Evolutionary conservation across 2,797 vertebrate genomes (phyloP).

Genomic region (Botia almorhae): DNA sequence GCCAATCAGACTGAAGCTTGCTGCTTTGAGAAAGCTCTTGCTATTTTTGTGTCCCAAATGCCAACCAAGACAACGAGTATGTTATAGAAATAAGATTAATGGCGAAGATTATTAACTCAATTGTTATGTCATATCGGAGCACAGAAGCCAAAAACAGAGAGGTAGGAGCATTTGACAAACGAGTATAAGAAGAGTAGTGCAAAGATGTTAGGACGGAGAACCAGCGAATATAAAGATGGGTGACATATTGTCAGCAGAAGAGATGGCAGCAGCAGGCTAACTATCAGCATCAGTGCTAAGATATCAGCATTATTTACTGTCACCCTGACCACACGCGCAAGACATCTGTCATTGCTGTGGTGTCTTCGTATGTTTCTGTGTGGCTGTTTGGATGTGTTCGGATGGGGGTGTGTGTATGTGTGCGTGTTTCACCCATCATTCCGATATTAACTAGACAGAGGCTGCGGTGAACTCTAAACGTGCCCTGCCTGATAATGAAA

Average conservation of each 20-base stretch:
- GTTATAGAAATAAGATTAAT: neutral
- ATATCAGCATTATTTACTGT: constrained; percentile 47
- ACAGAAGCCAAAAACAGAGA: neutral
- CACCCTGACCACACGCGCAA: constrained; percentile 33
- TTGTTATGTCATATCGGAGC: neutral
- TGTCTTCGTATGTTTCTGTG: constrained; percentile 31
- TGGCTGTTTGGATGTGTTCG: constrained; percentile 21
- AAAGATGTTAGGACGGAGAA: constrained; percentile 31
- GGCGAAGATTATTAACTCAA: neutral
- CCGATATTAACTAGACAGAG: constrained; percentile 60
- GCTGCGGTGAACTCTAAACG: constrained; percentile 58
- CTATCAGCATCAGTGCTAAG: constrained; percentile 25
- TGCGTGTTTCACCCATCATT: constrained; percentile 48
- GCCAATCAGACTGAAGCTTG: neutral
- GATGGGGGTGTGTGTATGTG: neutral
- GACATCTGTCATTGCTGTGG: constrained; percentile 40
- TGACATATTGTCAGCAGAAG: constrained; percentile 26
- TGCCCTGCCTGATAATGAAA: constrained; percentile 59
- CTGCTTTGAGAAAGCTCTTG: neutral
- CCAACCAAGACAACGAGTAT: neutral
- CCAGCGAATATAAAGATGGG: neutral
- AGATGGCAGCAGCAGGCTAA: constrained; percentile 38
- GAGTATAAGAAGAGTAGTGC: neutral
- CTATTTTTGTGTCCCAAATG: neutral
- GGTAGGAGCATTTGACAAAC: neutral